phyloP scores from a whole-genome alignment of 2,113 vertebrate species.

The Istiophorus platypterus region DNA sequence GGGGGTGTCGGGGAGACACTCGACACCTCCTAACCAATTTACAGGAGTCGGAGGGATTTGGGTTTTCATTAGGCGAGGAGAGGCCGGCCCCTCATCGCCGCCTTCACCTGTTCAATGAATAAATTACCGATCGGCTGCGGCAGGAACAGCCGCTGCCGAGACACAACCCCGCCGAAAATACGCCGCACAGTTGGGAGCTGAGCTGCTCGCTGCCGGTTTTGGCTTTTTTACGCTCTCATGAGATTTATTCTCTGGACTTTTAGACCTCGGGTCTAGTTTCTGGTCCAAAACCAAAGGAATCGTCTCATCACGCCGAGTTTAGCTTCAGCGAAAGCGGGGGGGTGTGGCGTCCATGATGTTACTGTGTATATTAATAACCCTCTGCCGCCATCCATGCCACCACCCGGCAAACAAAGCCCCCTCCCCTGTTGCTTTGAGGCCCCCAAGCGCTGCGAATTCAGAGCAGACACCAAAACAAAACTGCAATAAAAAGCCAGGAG shows the following conservation, averaged over 20 bases:
- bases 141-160: slow-evolving; percentile 51
- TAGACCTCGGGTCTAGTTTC: neutral
- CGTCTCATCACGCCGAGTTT: neutral
- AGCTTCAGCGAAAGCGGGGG: neutral
- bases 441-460: too few relatives aligned
- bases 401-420: neutral
- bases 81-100: slow-evolving; percentile 40
- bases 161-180: slow-evolving; percentile 20
- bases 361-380: neutral
- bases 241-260: neutral
- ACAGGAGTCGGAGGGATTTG: slow-evolving; percentile 72
- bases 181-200: slow-evolving; percentile 7
- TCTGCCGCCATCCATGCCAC: neutral
- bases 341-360: neutral
- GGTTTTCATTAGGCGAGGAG: slow-evolving; percentile 73
- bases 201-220: neutral
- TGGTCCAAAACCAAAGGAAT: neutral
- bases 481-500: neutral
- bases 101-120: slow-evolving; percentile 80
- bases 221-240: neutral
- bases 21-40: slow-evolving; percentile 77
- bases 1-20: slow-evolving; percentile 58
- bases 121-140: slow-evolving; percentile 57
- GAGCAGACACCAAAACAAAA: too few relatives aligned
- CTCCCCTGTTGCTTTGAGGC: too few relatives aligned